Evolutionary conservation across 2,113 vertebrate species (phyloP).

Genomic region (Herpetotheres cachinnans): DNA sequence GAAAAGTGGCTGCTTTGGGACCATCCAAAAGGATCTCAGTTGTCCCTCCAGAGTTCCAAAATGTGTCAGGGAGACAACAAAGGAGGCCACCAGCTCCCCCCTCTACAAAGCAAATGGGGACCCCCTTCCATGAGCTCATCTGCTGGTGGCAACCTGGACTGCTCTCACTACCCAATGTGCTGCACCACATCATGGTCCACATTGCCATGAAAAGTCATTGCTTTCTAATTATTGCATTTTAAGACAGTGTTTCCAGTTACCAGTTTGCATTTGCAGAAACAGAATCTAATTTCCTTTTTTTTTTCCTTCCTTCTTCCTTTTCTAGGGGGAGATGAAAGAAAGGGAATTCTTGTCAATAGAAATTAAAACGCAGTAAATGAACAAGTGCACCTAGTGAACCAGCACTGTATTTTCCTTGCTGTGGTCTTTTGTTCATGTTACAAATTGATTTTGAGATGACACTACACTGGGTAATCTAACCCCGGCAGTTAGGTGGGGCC

Average conservation of each 20-base stretch:
- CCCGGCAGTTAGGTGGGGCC: not conserved
- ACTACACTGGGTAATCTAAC: not conserved
- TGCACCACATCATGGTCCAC: not conserved
- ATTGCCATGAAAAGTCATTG: rapidly evolving
- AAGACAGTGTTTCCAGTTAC: not conserved
- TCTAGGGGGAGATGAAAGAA: not conserved
- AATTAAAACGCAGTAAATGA: not conserved
- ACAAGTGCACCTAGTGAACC: not conserved
- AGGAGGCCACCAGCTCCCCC: not conserved
- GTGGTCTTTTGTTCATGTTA: not conserved
- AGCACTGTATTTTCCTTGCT: constrained; percentile 1
- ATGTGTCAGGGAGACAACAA: not conserved
- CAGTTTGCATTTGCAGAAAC: not conserved
- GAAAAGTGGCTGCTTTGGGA: not conserved
- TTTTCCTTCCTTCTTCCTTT: not conserved
- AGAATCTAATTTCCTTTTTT: not conserved
- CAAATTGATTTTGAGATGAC: constrained; percentile 40
- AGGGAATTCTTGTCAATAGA: not conserved
- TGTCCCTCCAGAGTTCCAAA: not conserved
- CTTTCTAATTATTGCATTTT: not conserved
- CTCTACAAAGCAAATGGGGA: not conserved
- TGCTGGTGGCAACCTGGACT: not conserved
- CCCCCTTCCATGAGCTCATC: not conserved
- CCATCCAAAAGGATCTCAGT: rapidly evolving
- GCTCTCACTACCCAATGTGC: not conserved